These are phyloP conservation scores for Cephus cinctus DNA, from an alignment of 1,140 invertebrate genomes.

Conservation along the genomic window DNA sequence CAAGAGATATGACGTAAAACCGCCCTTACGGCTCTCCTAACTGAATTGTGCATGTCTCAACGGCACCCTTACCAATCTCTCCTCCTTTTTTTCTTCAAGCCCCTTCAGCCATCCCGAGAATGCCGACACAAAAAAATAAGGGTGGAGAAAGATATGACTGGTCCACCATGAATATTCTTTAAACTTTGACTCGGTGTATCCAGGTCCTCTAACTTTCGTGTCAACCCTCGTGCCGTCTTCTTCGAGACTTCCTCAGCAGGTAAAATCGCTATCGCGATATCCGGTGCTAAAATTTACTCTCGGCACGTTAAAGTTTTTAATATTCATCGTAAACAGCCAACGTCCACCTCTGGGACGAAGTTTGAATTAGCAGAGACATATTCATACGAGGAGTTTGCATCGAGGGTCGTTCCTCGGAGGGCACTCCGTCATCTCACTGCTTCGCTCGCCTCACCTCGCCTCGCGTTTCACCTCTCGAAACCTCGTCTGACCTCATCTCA, in stretches of 20 bases:
- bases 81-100: too few species aligned
- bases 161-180: too few species aligned
- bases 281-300: not conserved
- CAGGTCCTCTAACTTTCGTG: too few species aligned
- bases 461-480: conserved; percentile 6
- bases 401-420: conserved; percentile 56
- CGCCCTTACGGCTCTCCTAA: conserved; percentile 25
- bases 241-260: too few species aligned
- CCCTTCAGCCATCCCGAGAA: too few species aligned
- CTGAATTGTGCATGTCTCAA: conserved; percentile 35
- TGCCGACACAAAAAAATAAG: too few species aligned
- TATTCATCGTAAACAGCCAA: conserved; percentile 53
- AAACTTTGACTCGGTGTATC: too few species aligned
- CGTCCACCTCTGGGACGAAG: conserved; percentile 53
- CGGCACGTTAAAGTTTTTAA: conserved; percentile 49
- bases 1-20: conserved; percentile 35
- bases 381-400: conserved; percentile 59
- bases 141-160: too few species aligned
- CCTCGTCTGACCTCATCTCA: conserved; percentile 35
- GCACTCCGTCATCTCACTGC: conserved; percentile 56
- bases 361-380: conserved; percentile 59
- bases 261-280: not conserved
- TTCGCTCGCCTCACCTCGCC: conserved; percentile 36
- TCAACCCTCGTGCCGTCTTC: too few species aligned
- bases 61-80: conserved; percentile 15